Evolutionary conservation across 2,888 invertebrate genomes (phyloP), one percentile per base, ranked within the genome.

Genomic region (Liodrosophila aerea): DNA sequence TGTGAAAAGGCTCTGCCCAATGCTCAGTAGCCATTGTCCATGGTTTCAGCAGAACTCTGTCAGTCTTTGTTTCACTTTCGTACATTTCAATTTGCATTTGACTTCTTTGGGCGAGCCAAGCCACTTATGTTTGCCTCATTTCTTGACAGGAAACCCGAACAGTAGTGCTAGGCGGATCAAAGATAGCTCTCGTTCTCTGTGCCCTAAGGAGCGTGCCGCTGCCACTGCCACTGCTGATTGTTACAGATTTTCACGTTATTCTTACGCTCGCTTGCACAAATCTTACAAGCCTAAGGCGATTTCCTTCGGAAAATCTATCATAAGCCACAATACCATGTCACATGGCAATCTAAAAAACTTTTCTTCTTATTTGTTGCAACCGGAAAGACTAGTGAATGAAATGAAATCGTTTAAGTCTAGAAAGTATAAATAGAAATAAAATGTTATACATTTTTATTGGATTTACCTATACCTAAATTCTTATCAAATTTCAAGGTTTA

Each of bases 21-120:
- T 66, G 65, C 58, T 63, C 58, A 52, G 46, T 52, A 50, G 53
- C 9, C 64, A 67, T 65, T 74, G 72, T 73, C 33, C 16, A 31
- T 49, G 22, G 22, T 36, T 73, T 78, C 73, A 66, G 57, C 46
- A 30, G 71, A 81, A 75, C 58, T 50, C 36, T 9, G 3, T 11
- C 43, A 41, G 29, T 30, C 59, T 44, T 71, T 77, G 67, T 73
- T 33, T 29, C 46, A 30, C 33, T 64, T 69, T 58, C 56, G 43
- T 33, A 86, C 76, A 74, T 87, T 82, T 86, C 81, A 87, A 89
- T 88, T 89, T 89, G 88, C 89, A 89, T 88, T 89, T 89, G 89
- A 89, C 89, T 89, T 22, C 22, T 87, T 71, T 58, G 54, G 77
- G 64, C 67, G 56, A 70, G 53, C 62, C 66, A 65, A 76, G 64